phyloP scores from a whole-genome alignment of 2,888 invertebrate species.

The Lissocephala sabroskyi region DNA sequence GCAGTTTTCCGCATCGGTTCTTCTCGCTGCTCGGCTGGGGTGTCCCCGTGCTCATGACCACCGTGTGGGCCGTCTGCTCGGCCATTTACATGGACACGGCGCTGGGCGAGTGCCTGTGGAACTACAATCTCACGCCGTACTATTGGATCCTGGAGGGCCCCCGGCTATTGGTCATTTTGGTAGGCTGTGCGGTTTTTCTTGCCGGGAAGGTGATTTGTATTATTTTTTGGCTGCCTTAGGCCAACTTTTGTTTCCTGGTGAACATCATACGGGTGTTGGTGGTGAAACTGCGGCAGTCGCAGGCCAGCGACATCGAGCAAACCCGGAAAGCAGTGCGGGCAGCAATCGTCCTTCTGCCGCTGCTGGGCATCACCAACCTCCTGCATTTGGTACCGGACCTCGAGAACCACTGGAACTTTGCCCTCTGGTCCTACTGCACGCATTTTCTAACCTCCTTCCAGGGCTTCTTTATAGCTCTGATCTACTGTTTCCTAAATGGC shows the following conservation, averaged over 20 bases:
- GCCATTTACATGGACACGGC: constrained; percentile 72
- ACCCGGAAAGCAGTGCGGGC: constrained; percentile 86
- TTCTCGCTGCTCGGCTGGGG: constrained; percentile 84
- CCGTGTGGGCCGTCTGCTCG: constrained; percentile 80
- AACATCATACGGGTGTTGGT: constrained; percentile 87
- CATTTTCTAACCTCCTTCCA: constrained; percentile 89
- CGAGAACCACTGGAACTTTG: constrained; percentile 80
- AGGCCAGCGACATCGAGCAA: constrained; percentile 83
- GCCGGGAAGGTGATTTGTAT: neutral
- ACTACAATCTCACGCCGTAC: constrained; percentile 84
- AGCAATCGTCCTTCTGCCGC: constrained; percentile 83
- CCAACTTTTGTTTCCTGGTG: constrained; percentile 84
- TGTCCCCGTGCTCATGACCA: constrained; percentile 79
- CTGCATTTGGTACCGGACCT: constrained; percentile 82
- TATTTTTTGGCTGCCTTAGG: constrained; percentile 74
- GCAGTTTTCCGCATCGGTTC: constrained; percentile 74
- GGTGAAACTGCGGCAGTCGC: constrained; percentile 81
- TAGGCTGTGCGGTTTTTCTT: constrained; percentile 74
- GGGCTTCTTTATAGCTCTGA: constrained; percentile 84
- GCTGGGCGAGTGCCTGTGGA: constrained; percentile 80
- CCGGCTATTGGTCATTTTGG: constrained; percentile 83
- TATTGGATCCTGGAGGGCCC: constrained; percentile 96
- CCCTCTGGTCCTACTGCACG: constrained; percentile 84
- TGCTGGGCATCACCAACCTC: constrained; percentile 86
- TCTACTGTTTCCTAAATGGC: constrained; percentile 88